phyloP scores from a whole-genome alignment of 2,888 invertebrate genomes.

The Conus canariensis region DNA sequence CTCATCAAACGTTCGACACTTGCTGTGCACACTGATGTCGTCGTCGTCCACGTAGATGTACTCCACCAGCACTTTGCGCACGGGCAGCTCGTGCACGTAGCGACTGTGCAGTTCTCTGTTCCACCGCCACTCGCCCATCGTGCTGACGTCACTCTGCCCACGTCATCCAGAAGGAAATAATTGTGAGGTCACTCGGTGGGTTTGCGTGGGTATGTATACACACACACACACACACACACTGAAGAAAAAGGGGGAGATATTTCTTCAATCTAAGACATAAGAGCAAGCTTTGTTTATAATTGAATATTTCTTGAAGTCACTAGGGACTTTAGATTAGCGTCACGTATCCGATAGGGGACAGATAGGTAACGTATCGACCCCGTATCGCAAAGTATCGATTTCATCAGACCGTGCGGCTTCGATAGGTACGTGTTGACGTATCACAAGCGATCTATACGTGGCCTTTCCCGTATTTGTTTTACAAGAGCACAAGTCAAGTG shows the following conservation, averaged over 20 bases:
- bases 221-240: no score
- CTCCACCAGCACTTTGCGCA: slow-evolving; percentile 48
- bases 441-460: no score
- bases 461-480: no score
- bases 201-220: not conserved
- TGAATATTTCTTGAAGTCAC: no score
- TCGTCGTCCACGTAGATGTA: slow-evolving; percentile 52
- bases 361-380: no score
- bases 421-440: no score
- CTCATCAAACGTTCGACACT: slow-evolving; percentile 46
- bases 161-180: not conserved
- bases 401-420: no score
- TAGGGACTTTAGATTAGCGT: no score
- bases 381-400: no score
- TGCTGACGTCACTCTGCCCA: slow-evolving; percentile 20
- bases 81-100: slow-evolving; percentile 47
- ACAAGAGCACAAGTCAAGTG: no score
- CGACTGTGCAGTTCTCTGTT: slow-evolving; percentile 46
- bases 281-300: no score
- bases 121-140: slow-evolving; percentile 42
- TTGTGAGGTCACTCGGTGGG: not conserved
- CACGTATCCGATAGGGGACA: no score
- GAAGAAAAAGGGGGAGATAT: not conserved
- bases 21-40: slow-evolving; percentile 48
- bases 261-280: not conserved